A percentile compares a stretch with the other conserved stretches of the same genome.
Conservation (phyloP, 1,140 invertebrate genomes). For the Carposina sasakii region DNA sequence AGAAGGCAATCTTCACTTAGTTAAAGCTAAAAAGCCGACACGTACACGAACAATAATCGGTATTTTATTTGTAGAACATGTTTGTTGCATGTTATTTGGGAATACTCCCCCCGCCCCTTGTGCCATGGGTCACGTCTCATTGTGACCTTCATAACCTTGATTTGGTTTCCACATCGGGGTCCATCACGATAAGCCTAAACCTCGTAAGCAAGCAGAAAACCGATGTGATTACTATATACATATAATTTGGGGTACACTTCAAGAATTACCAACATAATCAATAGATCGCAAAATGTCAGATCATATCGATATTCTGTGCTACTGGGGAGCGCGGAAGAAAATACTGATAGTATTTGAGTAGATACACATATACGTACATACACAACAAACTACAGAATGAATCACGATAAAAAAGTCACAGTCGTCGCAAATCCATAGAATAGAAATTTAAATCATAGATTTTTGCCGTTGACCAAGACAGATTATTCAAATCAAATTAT, state of each 20-base stretch:
- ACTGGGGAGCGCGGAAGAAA: constrained; percentile 54
- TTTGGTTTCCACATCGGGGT: constrained; percentile 81
- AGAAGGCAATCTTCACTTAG: constrained; percentile 50
- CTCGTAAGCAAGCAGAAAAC: constrained; percentile 55
- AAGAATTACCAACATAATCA: neutral
- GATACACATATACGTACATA: constrained; percentile 68
- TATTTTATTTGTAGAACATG: constrained; percentile 41
- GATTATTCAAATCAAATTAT: no score
- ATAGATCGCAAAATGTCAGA: constrained; percentile 2
- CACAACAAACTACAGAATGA: constrained; percentile 69
- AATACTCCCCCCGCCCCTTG: constrained; percentile 46
- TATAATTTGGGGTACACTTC: neutral
- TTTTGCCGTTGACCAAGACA: no score
- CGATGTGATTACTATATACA: constrained; percentile 30
- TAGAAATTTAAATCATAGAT: no score
- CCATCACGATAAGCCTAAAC: constrained; percentile 60
- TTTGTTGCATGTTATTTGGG: constrained; percentile 39
- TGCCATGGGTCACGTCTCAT: constrained; percentile 75
- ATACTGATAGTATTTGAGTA: constrained; percentile 56
- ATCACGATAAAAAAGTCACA: constrained; percentile 60
- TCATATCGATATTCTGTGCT: constrained; percentile 56
- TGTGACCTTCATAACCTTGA: constrained; percentile 79
- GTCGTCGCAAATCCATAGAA: constrained; percentile 69
- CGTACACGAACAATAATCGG: constrained; percentile 44
- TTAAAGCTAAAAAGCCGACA: constrained; percentile 57